These are phyloP conservation scores for Drosophila rellima DNA, from an alignment of 2,888 invertebrate genomes.

Conservation along the genomic window DNA sequence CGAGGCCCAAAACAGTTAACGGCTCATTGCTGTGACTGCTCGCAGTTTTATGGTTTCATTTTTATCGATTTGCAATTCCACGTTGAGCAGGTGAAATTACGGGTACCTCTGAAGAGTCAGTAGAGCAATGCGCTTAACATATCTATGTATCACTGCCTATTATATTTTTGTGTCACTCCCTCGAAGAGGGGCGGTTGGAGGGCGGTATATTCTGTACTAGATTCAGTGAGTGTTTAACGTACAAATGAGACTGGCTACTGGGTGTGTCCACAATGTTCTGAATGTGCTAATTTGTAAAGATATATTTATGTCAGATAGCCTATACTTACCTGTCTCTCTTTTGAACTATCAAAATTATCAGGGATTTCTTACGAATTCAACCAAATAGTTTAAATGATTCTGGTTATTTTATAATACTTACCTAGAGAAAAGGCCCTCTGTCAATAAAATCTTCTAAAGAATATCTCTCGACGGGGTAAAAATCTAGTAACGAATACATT, in stretches of 20 bases:
- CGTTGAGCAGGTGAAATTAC: slow-evolving; percentile 18
- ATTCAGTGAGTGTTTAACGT: neutral
- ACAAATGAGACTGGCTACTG: slow-evolving; percentile 2
- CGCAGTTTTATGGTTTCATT: slow-evolving; percentile 73
- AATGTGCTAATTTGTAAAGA: slow-evolving; percentile 1
- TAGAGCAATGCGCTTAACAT: slow-evolving; percentile 72
- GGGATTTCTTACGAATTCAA: no score
- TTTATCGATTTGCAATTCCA: slow-evolving; percentile 73
- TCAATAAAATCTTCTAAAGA: no score
- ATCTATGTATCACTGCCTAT: slow-evolving; percentile 52
- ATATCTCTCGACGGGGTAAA: no score
- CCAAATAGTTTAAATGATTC: no score
- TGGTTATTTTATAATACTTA: no score
- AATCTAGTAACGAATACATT: no score
- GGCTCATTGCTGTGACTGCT: slow-evolving; percentile 17
- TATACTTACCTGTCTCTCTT: no score
- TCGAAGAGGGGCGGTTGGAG: neutral
- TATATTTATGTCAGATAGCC: no score
- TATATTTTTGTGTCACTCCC: slow-evolving; percentile 39
- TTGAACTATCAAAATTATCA: no score
- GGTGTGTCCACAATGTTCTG: slow-evolving; percentile 14
- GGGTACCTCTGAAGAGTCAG: slow-evolving; percentile 35
- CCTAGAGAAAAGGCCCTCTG: no score
- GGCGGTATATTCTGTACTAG: neutral
- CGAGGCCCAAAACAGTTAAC: slow-evolving; percentile 27